Percentiles rank a stretch among this genome's conserved stretches.
Conservation (phyloP, 1,140 invertebrate species). For the Andrena cerasifolii region DNA sequence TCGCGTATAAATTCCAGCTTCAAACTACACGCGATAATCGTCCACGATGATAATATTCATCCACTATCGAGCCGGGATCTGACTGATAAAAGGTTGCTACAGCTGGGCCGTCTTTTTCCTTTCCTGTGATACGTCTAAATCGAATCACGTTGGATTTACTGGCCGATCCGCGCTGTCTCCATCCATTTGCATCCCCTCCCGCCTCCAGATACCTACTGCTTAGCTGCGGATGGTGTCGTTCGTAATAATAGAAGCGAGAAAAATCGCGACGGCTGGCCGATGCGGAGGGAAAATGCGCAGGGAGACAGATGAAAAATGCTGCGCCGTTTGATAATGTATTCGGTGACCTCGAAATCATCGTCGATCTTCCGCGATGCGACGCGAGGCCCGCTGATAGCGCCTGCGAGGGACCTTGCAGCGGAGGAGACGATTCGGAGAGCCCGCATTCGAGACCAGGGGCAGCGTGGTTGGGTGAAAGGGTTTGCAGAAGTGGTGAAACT, state of each 20-base stretch:
- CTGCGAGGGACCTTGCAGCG: neutral
- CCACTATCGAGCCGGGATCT: neutral
- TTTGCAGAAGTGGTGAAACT: slow-evolving; percentile 3
- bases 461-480: neutral
- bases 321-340: slow-evolving; percentile 17
- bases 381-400: neutral
- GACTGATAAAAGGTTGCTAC: neutral
- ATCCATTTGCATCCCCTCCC: slow-evolving; percentile 40
- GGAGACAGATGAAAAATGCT: slow-evolving; percentile 31
- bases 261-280: slow-evolving; percentile 18
- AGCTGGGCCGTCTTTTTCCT: neutral
- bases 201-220: slow-evolving; percentile 33
- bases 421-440: neutral
- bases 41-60: slow-evolving; percentile 9
- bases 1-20: slow-evolving; percentile 26
- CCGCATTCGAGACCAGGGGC: neutral
- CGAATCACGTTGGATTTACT: slow-evolving; percentile 33
- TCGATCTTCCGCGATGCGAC: slow-evolving; percentile 14
- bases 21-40: slow-evolving; percentile 25
- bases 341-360: slow-evolving; percentile 35
- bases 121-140: neutral
- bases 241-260: slow-evolving; percentile 41
- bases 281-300: neutral
- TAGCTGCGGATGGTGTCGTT: slow-evolving; percentile 14
- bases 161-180: neutral